Base-by-base conservation (phyloP, 2,888 invertebrate species). In the Sarcophaga caerulescens region DNA sequence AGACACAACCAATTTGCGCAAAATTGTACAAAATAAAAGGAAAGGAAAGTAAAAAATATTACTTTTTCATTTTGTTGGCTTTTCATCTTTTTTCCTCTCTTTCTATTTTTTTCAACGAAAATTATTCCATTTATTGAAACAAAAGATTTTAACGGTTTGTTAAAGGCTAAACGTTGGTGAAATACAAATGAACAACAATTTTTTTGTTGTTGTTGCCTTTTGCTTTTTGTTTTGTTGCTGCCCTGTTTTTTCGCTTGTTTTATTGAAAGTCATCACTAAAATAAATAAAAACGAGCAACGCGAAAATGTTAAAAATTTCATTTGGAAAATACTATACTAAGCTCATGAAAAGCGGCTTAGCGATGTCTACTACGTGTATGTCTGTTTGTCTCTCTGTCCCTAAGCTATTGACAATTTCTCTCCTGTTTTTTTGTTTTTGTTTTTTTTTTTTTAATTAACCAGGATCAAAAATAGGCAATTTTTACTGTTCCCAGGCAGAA, bases 1-100 rank as follows among this genome's bases (percentile, higher is more conserved):
- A 85, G 83, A 82, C 85, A 85, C 82, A 83, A 85, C 73, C 85
- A 85, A 85, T 85, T 85, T 83, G 66, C 68, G 76, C 68, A 76
- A 83, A 80, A 80, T 80, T 69, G 79, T 73, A 73, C 76, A 76
- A 79, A 85, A 69, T 82, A 76, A 82, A 35, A n/a, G n/a, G n/a
- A n/a, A n/a, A n/a, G n/a, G n/a, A n/a, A n/a, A n/a, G n/a, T n/a
- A n/a, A n/a, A n/a, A n/a, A n/a, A n/a, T n/a, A n/a, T n/a, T n/a
- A n/a, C n/a, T n/a, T n/a, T n/a, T n/a, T n/a, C n/a, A n/a, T n/a
- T n/a, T n/a, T n/a, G n/a, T n/a, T n/a, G n/a, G n/a, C n/a, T n/a
- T n/a, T n/a, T n/a, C n/a, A n/a, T n/a, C n/a, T n/a, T n/a, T n/a
- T n/a, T n/a, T n/a, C n/a, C n/a, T n/a, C n/a, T n/a, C n/a, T n/a